A percentile compares a stretch with the other conserved stretches of the same genome.
Evolutionary conservation across 2,113 vertebrate species (phyloP).

Genomic region (Rattus rattus): DNA sequence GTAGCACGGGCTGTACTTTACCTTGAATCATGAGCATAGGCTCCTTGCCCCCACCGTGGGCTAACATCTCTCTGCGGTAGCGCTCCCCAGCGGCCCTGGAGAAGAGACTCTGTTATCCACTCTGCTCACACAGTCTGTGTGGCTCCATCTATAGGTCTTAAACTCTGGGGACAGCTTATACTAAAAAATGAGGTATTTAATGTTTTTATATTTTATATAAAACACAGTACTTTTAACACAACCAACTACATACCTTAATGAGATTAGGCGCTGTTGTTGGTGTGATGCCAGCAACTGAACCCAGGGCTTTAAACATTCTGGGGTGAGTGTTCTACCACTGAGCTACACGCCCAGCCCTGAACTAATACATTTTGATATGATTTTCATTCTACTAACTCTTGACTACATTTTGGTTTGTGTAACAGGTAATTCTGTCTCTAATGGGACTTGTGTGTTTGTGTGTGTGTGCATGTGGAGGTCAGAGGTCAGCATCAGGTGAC

Average conservation of each 20-base stretch:
- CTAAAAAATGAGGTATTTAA: neutral
- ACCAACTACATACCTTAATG: neutral
- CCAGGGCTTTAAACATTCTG: neutral
- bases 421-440: neutral
- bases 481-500: neutral
- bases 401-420: neutral
- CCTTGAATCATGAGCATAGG: slow-evolving; percentile 97
- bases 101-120: slow-evolving; percentile 80
- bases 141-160: neutral
- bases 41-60: slow-evolving; percentile 95
- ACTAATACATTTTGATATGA: neutral
- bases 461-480: neutral
- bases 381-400: neutral
- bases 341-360: neutral
- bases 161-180: neutral
- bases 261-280: neutral
- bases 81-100: slow-evolving; percentile 95
- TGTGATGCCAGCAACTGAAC: neutral
- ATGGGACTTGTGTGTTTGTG: neutral
- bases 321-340: neutral
- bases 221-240: neutral
- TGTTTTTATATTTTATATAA: neutral
- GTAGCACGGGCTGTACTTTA: slow-evolving; percentile 77
- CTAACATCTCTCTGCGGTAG: slow-evolving; percentile 96
- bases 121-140: slow-evolving; percentile 62